Conservation (phyloP, 2,888 invertebrate species). For the Odontocolon sp. region DNA sequence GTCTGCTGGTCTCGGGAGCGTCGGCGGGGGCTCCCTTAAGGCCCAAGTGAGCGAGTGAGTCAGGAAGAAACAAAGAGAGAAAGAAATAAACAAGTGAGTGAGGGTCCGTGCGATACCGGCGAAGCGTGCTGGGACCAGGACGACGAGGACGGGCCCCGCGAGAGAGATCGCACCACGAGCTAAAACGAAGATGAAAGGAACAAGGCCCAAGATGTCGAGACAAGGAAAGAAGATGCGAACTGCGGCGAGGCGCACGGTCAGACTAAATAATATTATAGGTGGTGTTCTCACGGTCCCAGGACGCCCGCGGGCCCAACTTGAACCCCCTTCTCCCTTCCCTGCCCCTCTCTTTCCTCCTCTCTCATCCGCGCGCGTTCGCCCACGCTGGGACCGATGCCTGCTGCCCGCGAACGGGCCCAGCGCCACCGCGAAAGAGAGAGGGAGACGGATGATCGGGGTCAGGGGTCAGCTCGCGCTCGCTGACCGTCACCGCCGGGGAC, state of each 20-base stretch:
- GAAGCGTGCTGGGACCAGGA: conserved; percentile 56
- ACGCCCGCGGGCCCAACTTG: conserved; percentile 81
- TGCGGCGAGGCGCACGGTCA: conserved; percentile 69
- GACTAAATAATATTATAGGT: conserved; percentile 81
- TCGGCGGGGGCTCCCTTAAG: conserved; percentile 45
- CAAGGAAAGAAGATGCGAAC: conserved; percentile 66
- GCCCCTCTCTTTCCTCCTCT: too few relatives aligned
- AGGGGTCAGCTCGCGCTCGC: conserved; percentile 80
- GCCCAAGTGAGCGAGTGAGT: conserved; percentile 37
- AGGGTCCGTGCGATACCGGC: conserved; percentile 54
- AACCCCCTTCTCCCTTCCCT: conserved; percentile 50
- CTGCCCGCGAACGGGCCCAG: conserved; percentile 65
- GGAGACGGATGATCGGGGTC: conserved; percentile 72
- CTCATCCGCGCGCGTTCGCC: conserved; percentile 74
- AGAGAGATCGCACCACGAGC: conserved; percentile 45
- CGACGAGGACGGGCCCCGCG: conserved; percentile 41
- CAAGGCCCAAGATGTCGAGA: conserved; percentile 21
- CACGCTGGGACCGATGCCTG: conserved; percentile 69
- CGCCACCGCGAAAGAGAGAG: conserved; percentile 58
- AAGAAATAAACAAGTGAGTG: conserved; percentile 44
- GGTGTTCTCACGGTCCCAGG: conserved; percentile 81
- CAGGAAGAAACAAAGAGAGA: conserved; percentile 30
- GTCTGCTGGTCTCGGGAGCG: conserved; percentile 43
- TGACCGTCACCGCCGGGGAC: conserved; percentile 80
- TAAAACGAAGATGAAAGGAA: conserved; percentile 43